phyloP scores from a whole-genome alignment of 2,113 vertebrate genomes.

The Rhabdornis inornatus region DNA sequence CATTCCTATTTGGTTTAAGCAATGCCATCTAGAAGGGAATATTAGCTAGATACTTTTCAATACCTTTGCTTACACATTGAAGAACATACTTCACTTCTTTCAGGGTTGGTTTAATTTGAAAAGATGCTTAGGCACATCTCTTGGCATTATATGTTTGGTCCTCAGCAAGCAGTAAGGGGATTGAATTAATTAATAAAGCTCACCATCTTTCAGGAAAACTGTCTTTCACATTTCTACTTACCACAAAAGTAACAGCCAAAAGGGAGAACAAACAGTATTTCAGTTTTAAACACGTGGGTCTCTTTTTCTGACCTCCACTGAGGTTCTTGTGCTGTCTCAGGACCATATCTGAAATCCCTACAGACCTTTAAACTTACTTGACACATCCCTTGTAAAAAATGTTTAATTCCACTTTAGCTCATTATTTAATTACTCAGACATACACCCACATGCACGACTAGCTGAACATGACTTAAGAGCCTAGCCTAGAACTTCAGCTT shows the following conservation, averaged over 20 bases:
- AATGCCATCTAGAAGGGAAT: neutral
- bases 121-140: neutral
- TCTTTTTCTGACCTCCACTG: neutral
- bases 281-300: accelerated
- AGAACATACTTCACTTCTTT: neutral
- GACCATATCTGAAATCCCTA: neutral
- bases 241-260: neutral
- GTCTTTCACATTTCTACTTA: neutral
- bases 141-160: no score
- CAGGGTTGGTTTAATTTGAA: neutral
- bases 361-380: neutral
- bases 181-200: neutral
- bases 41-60: neutral
- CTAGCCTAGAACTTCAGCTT: neutral
- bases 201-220: neutral
- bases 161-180: neutral
- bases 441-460: neutral
- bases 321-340: neutral
- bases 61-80: neutral
- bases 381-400: neutral
- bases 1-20: neutral
- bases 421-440: neutral
- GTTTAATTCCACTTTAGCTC: neutral
- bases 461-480: neutral
- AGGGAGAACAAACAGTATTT: neutral